Percentiles rank a stretch among this genome's conserved stretches.
These are phyloP conservation scores for Clarias laeviceps DNA, from an alignment of 2,797 vertebrate genomes.

Conservation along the genomic window DNA sequence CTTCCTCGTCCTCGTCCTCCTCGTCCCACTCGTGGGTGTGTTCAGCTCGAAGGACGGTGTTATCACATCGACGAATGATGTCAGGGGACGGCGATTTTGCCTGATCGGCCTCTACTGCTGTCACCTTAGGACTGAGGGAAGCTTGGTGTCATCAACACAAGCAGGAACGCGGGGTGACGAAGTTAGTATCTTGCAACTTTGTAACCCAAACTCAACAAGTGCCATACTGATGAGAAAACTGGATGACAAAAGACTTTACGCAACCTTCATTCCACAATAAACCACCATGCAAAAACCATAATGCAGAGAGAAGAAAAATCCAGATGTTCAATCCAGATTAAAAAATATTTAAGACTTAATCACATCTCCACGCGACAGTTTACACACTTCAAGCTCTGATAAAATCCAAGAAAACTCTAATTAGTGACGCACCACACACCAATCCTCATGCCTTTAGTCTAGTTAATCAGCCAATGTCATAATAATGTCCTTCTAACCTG, in stretches of 20 bases:
- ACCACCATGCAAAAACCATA: neutral
- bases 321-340: no score
- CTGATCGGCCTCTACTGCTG: constrained; percentile 72
- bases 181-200: neutral
- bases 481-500: constrained; percentile 82
- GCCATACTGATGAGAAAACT: neutral
- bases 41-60: constrained; percentile 77
- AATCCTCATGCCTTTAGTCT: constrained; percentile 26
- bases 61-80: constrained; percentile 86
- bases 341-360: neutral
- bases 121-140: constrained; percentile 62
- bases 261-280: neutral
- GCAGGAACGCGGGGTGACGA: neutral
- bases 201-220: neutral
- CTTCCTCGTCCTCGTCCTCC: constrained; percentile 73
- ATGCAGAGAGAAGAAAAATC: neutral
- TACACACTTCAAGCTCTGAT: neutral
- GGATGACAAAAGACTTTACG: neutral
- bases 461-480: neutral
- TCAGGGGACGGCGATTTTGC: constrained; percentile 68
- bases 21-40: constrained; percentile 78
- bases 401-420: neutral
- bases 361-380: no score
- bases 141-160: constrained; percentile 29
- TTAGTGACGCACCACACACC: neutral